Percentiles rank a stretch among this genome's conserved stretches.
These are phyloP conservation scores for Picathartes gymnocephalus DNA, from an alignment of 2,113 vertebrate species.

Conservation along the genomic window DNA sequence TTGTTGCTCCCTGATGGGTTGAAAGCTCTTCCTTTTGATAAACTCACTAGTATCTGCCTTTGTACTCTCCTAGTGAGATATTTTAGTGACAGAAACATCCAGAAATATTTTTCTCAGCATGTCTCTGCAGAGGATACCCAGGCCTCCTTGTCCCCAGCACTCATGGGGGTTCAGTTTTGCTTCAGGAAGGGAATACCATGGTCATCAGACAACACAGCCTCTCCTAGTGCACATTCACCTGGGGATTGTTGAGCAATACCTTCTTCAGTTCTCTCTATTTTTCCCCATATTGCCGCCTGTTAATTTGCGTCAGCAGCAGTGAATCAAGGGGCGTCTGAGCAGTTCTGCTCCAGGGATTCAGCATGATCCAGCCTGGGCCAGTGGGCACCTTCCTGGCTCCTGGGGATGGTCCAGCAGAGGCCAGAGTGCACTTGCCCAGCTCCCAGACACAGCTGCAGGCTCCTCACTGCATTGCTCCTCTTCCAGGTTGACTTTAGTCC, in stretches of 20 bases:
- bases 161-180: background rate
- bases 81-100: background rate
- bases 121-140: background rate
- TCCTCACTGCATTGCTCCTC: background rate
- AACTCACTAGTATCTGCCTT: background rate
- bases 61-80: background rate
- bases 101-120: background rate
- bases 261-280: background rate
- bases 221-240: background rate
- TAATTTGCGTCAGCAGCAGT: background rate
- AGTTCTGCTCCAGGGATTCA: background rate
- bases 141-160: background rate
- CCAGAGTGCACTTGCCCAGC: background rate
- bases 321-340: background rate
- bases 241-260: fast-evolving
- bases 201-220: background rate
- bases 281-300: background rate
- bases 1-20: constrained; percentile 17
- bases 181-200: background rate
- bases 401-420: background rate
- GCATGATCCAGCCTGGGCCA: background rate
- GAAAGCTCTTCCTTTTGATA: constrained; percentile 33
- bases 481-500: background rate
- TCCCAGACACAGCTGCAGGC: background rate
- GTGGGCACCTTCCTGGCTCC: background rate